Percentiles rank a stretch among this genome's conserved stretches.
Evolutionary conservation across 2,113 vertebrate genomes (phyloP).

Genomic region (Diphyllodes magnificus): DNA sequence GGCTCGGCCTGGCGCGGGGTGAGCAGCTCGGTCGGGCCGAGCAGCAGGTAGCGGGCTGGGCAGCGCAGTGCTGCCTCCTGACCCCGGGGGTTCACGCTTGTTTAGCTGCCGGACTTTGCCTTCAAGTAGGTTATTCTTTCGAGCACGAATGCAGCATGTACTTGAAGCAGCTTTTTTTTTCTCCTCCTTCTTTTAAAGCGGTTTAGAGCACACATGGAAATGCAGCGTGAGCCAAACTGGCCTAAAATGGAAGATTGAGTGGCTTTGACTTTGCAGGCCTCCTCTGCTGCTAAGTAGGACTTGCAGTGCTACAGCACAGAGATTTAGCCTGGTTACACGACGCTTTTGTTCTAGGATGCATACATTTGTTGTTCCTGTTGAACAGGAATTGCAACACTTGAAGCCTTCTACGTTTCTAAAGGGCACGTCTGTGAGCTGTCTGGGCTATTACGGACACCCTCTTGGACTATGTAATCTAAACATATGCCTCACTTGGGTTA

Average conservation of each 20-base stretch:
- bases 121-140: fast-evolving
- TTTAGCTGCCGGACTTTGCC: background rate
- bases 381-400: conserved; percentile 27
- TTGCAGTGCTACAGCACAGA: background rate
- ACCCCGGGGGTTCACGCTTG: fast-evolving
- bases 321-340: background rate
- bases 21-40: background rate
- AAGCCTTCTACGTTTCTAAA: background rate
- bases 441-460: background rate
- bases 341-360: conserved; percentile 27
- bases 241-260: conserved; percentile 24
- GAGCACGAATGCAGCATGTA: background rate
- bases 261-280: conserved; percentile 1
- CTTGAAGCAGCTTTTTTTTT: background rate
- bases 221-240: background rate
- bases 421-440: background rate
- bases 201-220: background rate
- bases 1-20: background rate
- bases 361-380: background rate
- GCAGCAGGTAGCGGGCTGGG: background rate
- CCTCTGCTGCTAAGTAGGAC: background rate
- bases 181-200: background rate
- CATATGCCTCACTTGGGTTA: background rate
- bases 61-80: background rate
- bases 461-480: background rate